Conservation (phyloP, 2,888 invertebrate species). For the Tenthredo mesomela region DNA sequence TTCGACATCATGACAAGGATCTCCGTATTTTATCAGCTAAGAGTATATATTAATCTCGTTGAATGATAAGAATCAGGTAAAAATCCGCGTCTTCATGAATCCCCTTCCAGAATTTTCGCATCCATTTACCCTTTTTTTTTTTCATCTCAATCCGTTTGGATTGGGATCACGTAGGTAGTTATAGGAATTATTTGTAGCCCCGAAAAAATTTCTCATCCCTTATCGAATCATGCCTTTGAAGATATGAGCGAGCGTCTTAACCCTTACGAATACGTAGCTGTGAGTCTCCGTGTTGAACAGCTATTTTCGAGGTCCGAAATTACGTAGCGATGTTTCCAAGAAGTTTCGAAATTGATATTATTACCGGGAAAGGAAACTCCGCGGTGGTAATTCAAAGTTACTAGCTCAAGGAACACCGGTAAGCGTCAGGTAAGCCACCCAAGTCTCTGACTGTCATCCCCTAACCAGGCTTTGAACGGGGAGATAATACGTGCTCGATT, state of each 20-base stretch:
- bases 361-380: constrained; percentile 9
- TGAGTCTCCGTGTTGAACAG: background rate
- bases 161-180: too few species aligned
- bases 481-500: constrained; percentile 40
- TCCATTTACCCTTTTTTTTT: background rate
- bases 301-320: background rate
- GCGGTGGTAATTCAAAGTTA: constrained; percentile 30
- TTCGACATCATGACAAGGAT: background rate
- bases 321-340: background rate
- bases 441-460: constrained; percentile 26
- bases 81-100: background rate
- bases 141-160: background rate
- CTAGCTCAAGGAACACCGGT: constrained; percentile 23
- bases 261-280: background rate
- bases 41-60: background rate
- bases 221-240: background rate
- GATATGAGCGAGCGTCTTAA: background rate
- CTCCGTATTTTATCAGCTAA: constrained; percentile 7
- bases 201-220: too few species aligned
- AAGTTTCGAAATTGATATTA: constrained; percentile 38
- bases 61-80: background rate
- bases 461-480: background rate
- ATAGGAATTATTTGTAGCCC: background rate
- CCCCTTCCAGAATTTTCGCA: background rate
- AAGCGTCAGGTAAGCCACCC: constrained; percentile 43